phyloP scores from a whole-genome alignment of 2,113 vertebrate genomes.

The Todiramphus chloris region DNA sequence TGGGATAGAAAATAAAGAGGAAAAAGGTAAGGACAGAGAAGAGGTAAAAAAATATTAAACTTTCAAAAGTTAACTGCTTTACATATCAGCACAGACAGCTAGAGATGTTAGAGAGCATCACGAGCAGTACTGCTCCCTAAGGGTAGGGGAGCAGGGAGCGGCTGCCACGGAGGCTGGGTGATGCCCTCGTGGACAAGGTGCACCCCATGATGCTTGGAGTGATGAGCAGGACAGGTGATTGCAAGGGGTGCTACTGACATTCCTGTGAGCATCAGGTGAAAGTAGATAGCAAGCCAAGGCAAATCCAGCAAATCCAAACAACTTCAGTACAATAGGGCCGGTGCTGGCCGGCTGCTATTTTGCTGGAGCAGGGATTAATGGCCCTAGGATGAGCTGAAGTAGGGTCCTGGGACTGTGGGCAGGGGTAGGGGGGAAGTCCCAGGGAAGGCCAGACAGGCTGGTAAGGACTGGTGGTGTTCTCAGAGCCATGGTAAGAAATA shows the following conservation, averaged over 20 bases:
- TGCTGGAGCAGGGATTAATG: background rate
- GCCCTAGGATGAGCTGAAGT: background rate
- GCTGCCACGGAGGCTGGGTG: accelerated
- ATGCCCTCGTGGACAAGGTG: background rate
- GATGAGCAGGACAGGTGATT: background rate
- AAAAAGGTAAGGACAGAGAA: background rate
- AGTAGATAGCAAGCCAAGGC: background rate
- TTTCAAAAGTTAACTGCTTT: background rate
- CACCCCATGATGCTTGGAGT: accelerated
- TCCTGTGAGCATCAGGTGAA: background rate
- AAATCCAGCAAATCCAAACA: background rate
- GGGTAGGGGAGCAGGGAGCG: accelerated
- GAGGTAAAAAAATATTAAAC: background rate
- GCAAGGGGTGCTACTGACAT: accelerated
- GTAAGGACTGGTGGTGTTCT: background rate
- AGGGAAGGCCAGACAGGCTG: background rate
- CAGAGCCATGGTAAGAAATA: background rate
- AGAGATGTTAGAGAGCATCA: background rate
- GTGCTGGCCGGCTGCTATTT: background rate
- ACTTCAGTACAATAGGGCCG: background rate
- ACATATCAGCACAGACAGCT: background rate
- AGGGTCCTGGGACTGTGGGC: background rate
- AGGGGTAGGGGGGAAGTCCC: background rate
- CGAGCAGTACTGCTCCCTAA: background rate
- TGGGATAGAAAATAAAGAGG: background rate